Conservation (phyloP, 2,797 vertebrate genomes). For the Phaenicophaeus curvirostris region DNA sequence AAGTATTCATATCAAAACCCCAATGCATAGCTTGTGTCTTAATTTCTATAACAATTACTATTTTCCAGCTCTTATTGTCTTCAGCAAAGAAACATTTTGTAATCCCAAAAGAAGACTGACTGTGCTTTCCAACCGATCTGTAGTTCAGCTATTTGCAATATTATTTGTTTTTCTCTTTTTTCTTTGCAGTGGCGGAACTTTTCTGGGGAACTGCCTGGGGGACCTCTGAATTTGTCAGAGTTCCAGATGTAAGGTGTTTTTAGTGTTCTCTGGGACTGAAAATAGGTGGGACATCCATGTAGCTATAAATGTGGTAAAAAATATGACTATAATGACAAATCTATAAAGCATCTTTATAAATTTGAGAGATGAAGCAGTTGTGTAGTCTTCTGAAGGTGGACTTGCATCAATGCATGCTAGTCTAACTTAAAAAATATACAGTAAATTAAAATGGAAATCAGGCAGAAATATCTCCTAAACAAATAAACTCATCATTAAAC, state of each 20-base stretch:
- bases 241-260: neutral
- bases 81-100: neutral
- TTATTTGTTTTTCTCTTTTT: neutral
- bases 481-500: slow-evolving; percentile 1
- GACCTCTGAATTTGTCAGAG: neutral
- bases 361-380: neutral
- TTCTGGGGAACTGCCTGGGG: neutral
- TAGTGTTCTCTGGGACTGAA: neutral
- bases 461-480: neutral
- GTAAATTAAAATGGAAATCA: neutral
- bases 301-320: neutral
- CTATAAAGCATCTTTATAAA: neutral
- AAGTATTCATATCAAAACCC: neutral
- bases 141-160: neutral
- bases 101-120: neutral
- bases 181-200: neutral
- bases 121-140: neutral
- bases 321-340: neutral
- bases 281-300: neutral
- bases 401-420: neutral
- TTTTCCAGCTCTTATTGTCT: neutral
- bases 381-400: neutral
- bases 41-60: neutral
- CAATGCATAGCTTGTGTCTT: neutral
- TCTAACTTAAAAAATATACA: neutral